Percentiles rank a stretch among this genome's conserved stretches.
Conservation (phyloP, 2,797 vertebrate species). For the Acrossocheilus fasciatus region DNA sequence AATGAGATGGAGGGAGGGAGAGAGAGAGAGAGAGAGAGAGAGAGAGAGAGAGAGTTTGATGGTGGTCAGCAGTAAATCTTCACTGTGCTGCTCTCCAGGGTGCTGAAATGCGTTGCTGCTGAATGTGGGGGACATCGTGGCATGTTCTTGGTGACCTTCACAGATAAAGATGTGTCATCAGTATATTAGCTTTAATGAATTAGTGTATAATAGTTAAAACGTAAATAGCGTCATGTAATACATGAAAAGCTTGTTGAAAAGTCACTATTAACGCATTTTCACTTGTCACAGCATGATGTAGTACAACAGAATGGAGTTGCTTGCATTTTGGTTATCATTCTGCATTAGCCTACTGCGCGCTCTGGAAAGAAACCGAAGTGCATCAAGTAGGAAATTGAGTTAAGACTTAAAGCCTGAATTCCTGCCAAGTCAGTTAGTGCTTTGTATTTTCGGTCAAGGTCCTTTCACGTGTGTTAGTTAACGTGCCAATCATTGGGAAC, state of each 20-base stretch:
- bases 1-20: neutral
- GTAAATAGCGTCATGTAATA: neutral
- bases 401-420: constrained; percentile 12
- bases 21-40: constrained; percentile 14
- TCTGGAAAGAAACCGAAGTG: constrained; percentile 32
- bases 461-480: constrained; percentile 33
- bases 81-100: constrained; percentile 57
- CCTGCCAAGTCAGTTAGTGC: constrained; percentile 25
- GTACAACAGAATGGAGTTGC: neutral
- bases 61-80: constrained; percentile 48
- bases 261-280: neutral
- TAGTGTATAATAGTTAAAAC: neutral
- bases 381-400: constrained; percentile 34
- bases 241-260: neutral
- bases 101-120: constrained; percentile 54
- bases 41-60: constrained; percentile 10
- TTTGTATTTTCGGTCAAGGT: constrained; percentile 37
- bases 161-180: constrained; percentile 18
- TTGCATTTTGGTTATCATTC: constrained; percentile 22
- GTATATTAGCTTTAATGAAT: neutral
- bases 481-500: constrained; percentile 35
- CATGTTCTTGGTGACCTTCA: constrained; percentile 24
- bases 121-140: constrained; percentile 20
- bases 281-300: neutral
- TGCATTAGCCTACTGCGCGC: neutral